These are phyloP conservation scores for Macropis europaea DNA, from an alignment of 2,888 invertebrate species.

Conservation along the genomic window DNA sequence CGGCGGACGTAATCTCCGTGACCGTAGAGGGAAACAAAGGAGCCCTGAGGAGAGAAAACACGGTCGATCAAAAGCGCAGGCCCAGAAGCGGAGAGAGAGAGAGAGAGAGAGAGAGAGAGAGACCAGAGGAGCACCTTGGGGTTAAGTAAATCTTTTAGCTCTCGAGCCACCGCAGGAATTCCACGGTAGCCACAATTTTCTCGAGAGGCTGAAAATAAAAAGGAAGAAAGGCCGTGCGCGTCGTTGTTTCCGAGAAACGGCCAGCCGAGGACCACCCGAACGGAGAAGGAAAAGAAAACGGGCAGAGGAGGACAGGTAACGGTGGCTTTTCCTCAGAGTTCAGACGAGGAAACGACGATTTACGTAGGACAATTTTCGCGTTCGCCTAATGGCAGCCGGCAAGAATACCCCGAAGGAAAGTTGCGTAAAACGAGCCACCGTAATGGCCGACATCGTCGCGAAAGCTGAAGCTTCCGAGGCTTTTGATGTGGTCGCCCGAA, in stretches of 20 bases:
- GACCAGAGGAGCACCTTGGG: not conserved
- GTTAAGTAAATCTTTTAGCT: slow-evolving; percentile 49
- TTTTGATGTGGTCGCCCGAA: slow-evolving; percentile 60
- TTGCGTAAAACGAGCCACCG: slow-evolving; percentile 54
- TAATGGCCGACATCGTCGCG: slow-evolving; percentile 41
- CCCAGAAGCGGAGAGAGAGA: slow-evolving; percentile 7
- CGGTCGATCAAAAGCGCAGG: slow-evolving; percentile 37
- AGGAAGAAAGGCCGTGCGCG: not conserved
- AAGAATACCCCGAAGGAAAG: slow-evolving; percentile 47
- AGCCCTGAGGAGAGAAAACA: not conserved
- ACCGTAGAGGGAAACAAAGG: slow-evolving; percentile 6
- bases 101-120: not conserved
- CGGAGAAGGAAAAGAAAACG: too few relatives aligned
- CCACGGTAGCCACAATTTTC: slow-evolving; percentile 40
- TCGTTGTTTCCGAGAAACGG: slow-evolving; percentile 28
- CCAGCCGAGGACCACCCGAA: not conserved
- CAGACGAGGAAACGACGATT: slow-evolving; percentile 46
- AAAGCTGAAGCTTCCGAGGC: slow-evolving; percentile 36
- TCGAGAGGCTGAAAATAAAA: slow-evolving; percentile 41
- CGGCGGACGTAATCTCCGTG: slow-evolving; percentile 18
- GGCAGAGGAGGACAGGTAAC: not conserved
- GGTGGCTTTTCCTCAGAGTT: slow-evolving; percentile 39
- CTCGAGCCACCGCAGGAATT: slow-evolving; percentile 28
- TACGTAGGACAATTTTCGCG: slow-evolving; percentile 51
- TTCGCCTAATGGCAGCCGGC: slow-evolving; percentile 36